A percentile compares a stretch with the other conserved stretches of the same genome.
Conservation (phyloP, 2,888 invertebrate genomes). For the Napeogenes sylphis region DNA sequence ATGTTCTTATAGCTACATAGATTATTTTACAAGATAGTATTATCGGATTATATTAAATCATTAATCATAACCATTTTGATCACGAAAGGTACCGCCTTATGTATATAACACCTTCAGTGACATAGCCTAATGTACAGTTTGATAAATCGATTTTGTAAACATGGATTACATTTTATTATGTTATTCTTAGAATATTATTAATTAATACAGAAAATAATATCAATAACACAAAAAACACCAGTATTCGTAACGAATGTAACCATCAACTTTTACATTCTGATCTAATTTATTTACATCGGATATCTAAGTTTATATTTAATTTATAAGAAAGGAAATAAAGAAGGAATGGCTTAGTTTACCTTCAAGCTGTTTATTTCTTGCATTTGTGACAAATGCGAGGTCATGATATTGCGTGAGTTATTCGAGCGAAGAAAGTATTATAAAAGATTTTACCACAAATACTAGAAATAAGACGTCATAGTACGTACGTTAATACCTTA, state of each 20-base stretch:
- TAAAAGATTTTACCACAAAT: background rate
- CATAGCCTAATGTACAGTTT: slow-evolving; percentile 3
- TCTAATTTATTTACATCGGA: background rate
- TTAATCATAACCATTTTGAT: slow-evolving; percentile 27
- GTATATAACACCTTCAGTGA: slow-evolving; percentile 13
- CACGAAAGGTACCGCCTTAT: slow-evolving; percentile 25
- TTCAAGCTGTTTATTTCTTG: background rate
- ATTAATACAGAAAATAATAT: too few relatives aligned
- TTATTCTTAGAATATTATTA: background rate
- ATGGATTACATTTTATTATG: background rate
- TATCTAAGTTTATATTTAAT: too few relatives aligned
- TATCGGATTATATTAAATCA: slow-evolving; percentile 29
- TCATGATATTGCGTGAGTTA: slow-evolving; percentile 7
- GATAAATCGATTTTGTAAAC: background rate
- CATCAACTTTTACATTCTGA: too few relatives aligned
- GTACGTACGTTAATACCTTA: too few relatives aligned
- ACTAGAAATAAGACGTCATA: too few relatives aligned
- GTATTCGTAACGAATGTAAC: too few relatives aligned
- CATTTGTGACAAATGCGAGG: slow-evolving; percentile 1
- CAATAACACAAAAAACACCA: too few relatives aligned
- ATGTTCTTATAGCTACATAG: slow-evolving; percentile 20
- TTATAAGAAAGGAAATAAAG: too few relatives aligned
- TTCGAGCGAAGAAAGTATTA: slow-evolving; percentile 2
- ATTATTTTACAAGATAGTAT: slow-evolving; percentile 29
- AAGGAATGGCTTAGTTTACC: too few relatives aligned